Percentiles rank a stretch among this genome's conserved stretches.
Evolutionary conservation across 2,888 invertebrate genomes (phyloP).

Genomic region (Netelia melanura): DNA sequence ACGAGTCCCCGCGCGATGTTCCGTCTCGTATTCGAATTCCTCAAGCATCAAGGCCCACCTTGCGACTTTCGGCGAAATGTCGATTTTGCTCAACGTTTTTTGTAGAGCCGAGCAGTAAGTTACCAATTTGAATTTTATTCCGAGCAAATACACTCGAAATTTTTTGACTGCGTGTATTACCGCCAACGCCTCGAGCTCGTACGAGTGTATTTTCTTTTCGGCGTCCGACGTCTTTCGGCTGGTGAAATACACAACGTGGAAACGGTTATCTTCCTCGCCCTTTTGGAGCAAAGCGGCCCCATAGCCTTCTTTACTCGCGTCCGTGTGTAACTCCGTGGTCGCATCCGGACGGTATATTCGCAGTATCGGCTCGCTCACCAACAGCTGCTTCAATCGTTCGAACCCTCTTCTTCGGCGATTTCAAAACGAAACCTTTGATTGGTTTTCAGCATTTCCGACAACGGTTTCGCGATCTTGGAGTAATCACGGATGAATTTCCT

Average conservation of each 20-base stretch:
- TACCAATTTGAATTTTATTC: too few relatives aligned
- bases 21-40: too few relatives aligned
- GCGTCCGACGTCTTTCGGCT: slow-evolving; percentile 62
- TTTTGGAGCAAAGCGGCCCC: slow-evolving; percentile 42
- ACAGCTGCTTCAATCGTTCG: slow-evolving; percentile 26
- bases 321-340: slow-evolving; percentile 33
- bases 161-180: too few relatives aligned
- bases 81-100: too few relatives aligned
- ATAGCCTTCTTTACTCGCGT: slow-evolving; percentile 22
- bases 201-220: slow-evolving; percentile 58
- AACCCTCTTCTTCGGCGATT: not conserved
- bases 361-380: slow-evolving; percentile 41
- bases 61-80: too few relatives aligned
- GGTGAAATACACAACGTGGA: slow-evolving; percentile 45
- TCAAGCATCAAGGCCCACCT: too few relatives aligned
- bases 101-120: too few relatives aligned
- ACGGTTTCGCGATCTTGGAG: not conserved
- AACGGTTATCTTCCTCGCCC: slow-evolving; percentile 34
- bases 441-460: not conserved
- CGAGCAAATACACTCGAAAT: too few relatives aligned
- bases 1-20: too few relatives aligned
- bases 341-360: slow-evolving; percentile 53
- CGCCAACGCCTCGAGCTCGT: slow-evolving; percentile 63
- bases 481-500: slow-evolving; percentile 5
- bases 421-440: slow-evolving; percentile 32